Evolutionary conservation across 2,797 vertebrate genomes (phyloP).

Genomic region (Phyllotis vaccarum): DNA sequence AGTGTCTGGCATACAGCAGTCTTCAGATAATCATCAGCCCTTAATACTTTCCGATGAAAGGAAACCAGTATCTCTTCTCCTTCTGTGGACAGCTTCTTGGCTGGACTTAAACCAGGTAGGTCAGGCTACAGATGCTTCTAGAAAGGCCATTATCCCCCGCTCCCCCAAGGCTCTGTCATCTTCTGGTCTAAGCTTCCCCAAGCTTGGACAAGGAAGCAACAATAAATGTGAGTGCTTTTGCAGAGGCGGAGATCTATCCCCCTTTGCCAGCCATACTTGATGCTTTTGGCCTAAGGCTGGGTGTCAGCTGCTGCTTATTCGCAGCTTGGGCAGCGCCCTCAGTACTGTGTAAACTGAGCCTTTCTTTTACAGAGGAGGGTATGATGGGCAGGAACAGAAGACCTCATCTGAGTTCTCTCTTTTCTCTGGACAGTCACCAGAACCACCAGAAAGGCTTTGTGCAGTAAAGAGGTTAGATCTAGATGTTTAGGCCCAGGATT

Average conservation of each 20-base stretch:
- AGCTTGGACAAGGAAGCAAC: background rate
- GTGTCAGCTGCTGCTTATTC: conserved; percentile 79
- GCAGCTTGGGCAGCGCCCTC: conserved; percentile 28
- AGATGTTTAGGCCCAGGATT: background rate
- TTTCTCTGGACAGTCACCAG: too few relatives aligned
- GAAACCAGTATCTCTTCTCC: conserved; percentile 12
- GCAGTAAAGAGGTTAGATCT: background rate
- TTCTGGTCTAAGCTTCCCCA: background rate
- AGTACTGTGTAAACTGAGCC: background rate
- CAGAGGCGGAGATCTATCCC: conserved; percentile 3
- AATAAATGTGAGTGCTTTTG: background rate
- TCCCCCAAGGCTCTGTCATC: background rate
- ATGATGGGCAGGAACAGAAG: background rate
- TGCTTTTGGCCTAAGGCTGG: conserved; percentile 69
- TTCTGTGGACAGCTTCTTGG: background rate
- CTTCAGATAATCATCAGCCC: conserved; percentile 12
- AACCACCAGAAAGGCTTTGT: background rate
- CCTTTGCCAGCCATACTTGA: conserved; percentile 77
- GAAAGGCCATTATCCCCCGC: background rate
- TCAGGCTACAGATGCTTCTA: background rate
- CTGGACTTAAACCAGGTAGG: background rate
- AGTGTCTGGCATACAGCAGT: conserved; percentile 10
- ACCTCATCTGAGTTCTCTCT: background rate
- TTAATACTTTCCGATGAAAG: conserved; percentile 28
- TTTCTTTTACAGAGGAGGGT: background rate